Evolutionary conservation across 2,888 invertebrate species (phyloP).

Genomic region (Cantharis nigra): DNA sequence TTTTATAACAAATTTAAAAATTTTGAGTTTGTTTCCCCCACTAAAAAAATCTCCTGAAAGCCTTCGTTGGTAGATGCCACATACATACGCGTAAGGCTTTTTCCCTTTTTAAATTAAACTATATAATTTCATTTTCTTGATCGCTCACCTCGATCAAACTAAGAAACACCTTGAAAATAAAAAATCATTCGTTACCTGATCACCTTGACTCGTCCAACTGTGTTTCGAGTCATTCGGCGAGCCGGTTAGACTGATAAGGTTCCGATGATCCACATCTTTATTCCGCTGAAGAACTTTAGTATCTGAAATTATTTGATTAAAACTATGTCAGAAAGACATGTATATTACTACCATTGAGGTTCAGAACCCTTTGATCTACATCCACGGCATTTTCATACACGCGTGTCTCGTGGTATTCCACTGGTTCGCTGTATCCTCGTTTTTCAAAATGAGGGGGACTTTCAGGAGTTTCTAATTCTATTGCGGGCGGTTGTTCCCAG

Average conservation of each 20-base stretch:
- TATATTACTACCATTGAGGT: background rate
- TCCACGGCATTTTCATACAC: conserved; percentile 49
- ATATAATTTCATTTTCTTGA: background rate
- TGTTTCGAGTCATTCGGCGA: conserved; percentile 58
- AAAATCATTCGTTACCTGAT: conserved; percentile 51
- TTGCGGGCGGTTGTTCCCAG: conserved; percentile 50
- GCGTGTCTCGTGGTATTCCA: conserved; percentile 65
- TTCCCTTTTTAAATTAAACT: background rate
- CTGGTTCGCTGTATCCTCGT: conserved; percentile 61
- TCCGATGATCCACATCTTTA: conserved; percentile 80
- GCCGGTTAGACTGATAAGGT: conserved; percentile 81
- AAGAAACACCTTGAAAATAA: background rate
- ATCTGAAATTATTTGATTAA: conserved; percentile 10
- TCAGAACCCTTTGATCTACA: conserved; percentile 63
- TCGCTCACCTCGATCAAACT: background rate
- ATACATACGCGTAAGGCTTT: background rate
- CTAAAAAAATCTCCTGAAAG: too few species aligned
- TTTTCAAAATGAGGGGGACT: conserved; percentile 70
- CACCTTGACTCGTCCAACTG: conserved; percentile 39
- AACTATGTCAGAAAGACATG: background rate
- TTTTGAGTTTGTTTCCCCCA: background rate
- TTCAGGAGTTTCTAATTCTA: conserved; percentile 63
- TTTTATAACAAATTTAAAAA: background rate
- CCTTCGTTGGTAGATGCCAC: too few species aligned
- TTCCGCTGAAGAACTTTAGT: conserved; percentile 42